These are phyloP conservation scores for Lycaon pictus DNA, from an alignment of 2,113 vertebrate species.

Conservation along the genomic window DNA sequence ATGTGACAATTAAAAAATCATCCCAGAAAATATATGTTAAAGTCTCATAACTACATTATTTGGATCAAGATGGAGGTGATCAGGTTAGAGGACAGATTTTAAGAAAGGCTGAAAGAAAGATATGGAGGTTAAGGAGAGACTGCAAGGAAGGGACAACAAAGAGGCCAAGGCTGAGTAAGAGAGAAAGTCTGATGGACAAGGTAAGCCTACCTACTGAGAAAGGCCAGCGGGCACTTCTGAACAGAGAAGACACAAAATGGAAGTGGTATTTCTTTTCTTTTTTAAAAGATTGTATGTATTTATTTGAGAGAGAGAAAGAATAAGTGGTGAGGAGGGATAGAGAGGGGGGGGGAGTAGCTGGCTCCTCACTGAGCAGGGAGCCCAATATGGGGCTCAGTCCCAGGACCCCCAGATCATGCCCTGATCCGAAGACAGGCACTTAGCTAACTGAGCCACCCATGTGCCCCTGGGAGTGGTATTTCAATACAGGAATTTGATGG, in stretches of 20 bases:
- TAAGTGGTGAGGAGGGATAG: too few species aligned
- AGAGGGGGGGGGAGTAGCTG: too few species aligned
- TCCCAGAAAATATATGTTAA: neutral
- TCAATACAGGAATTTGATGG: neutral
- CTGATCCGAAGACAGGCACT: too few species aligned
- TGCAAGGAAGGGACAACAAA: neutral
- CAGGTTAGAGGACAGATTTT: neutral
- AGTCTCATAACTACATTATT: neutral
- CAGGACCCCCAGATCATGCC: too few species aligned
- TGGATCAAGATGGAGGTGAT: neutral
- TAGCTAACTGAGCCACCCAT: too few species aligned
- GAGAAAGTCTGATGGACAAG: neutral
- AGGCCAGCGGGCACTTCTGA: rapidly evolving
- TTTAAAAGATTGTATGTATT: too few species aligned
- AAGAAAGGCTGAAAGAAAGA: neutral
- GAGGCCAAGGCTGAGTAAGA: neutral
- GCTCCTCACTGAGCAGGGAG: too few species aligned
- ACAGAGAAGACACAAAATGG: neutral
- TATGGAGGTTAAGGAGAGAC: neutral
- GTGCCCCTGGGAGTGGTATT: neutral
- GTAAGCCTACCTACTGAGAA: neutral
- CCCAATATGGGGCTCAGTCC: too few species aligned
- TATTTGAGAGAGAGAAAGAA: too few species aligned
- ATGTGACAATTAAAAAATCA: neutral
- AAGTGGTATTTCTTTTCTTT: neutral